Conservation (phyloP, 2,113 vertebrate genomes). For the Ariopsis seemanni region DNA sequence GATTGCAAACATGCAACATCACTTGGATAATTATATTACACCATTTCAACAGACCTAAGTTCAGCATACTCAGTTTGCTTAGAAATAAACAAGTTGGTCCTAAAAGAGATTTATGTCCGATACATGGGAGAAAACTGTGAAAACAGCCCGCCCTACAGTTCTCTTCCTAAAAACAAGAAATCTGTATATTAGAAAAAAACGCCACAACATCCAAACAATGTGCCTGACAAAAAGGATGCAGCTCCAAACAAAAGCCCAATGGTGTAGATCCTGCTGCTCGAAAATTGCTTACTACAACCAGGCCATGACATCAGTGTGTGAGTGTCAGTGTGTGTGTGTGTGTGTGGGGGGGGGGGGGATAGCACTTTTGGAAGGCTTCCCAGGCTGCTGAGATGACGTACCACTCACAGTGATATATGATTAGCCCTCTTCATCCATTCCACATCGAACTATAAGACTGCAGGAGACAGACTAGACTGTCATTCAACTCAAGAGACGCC, state of each 20-base stretch:
- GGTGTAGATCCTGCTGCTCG: slow-evolving; percentile 10
- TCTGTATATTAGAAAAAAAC: background rate
- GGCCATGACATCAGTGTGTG: slow-evolving; percentile 26
- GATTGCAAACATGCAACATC: background rate
- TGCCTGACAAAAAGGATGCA: background rate
- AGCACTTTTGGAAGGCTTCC: slow-evolving; percentile 36
- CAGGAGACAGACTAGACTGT: background rate
- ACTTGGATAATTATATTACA: background rate
- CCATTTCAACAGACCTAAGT: background rate
- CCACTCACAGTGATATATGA: slow-evolving; percentile 37
- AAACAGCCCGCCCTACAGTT: background rate
- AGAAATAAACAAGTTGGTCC: background rate
- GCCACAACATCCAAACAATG: background rate
- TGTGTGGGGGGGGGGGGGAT: background rate
- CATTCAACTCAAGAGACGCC: slow-evolving; percentile 2
- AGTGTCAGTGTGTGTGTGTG: background rate
- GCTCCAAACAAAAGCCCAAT: slow-evolving; percentile 20
- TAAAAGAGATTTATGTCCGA: background rate
- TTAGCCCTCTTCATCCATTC: slow-evolving; percentile 34
- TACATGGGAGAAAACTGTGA: background rate
- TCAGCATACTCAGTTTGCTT: background rate
- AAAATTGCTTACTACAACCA: slow-evolving; percentile 36
- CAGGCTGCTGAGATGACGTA: slow-evolving; percentile 25
- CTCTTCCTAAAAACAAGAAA: background rate
- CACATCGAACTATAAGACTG: slow-evolving; percentile 16